Base-by-base conservation (phyloP, 2,888 invertebrate genomes). In the Gastrophysa polygoni region DNA sequence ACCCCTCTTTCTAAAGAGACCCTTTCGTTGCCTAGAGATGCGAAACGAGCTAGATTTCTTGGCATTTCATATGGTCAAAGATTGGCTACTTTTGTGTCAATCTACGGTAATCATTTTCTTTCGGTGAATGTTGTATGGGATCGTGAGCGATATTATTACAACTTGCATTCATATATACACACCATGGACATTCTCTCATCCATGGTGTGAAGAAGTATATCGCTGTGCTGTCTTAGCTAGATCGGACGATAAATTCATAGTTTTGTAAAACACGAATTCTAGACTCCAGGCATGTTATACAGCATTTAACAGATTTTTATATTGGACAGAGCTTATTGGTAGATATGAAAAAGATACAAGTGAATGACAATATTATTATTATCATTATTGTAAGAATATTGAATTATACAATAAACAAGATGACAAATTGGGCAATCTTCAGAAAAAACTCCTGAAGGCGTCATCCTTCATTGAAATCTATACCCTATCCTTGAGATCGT, bases 1-100 rank as follows among this genome's bases (percentile, higher is more conserved):
- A 78, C 79, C 80, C 79, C 80, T 80, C 80, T 80, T 77, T 70
- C 75, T 71, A 79, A 71, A 81, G 81, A 81, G 80, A 81, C 80
- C 79, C 76, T 73, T 74, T 73, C 68, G 77, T 75, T 78, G 77
- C 74, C 79, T 77, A 79, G 74, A 77, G 73, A 71, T 74, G 68
- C 59, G 58, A 64, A 67, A 64, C 51, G 64, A 61, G 55, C 51
- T 61, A 43, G 56, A 58, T 56, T 46, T 52, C 54, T 63, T 34
- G 57, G 50, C 57, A 50, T 49, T 59, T 61, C 29, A 46, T 61
- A 50, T 50, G 43, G 46, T 60, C 29, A 60, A 44, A 44, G 64
- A 63, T 64, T 7, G 24, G 38, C 14, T 14, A 38, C 38, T 38
- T 2, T 38, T 38, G 38, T 38, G 14, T n/a, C 38, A 6, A 38